These are phyloP conservation scores for Dione juno DNA, from an alignment of 2,888 invertebrate species.

Conservation along the genomic window DNA sequence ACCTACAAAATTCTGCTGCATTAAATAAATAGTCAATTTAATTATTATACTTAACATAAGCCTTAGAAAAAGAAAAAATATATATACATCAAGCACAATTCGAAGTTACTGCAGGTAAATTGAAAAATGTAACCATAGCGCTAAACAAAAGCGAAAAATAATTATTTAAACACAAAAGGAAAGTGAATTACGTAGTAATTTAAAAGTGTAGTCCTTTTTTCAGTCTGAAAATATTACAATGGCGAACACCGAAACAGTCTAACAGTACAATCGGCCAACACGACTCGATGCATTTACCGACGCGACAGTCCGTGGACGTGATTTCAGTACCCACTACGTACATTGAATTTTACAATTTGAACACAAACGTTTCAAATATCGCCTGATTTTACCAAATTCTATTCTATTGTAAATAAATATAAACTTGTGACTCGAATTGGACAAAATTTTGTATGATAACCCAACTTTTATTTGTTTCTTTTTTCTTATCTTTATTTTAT, in stretches of 20 bases:
- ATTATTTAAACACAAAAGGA: conserved; percentile 34
- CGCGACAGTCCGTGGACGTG: conserved; percentile 40
- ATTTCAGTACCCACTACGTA: conserved; percentile 26
- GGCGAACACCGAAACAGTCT: conserved; percentile 34
- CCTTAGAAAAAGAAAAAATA: background rate
- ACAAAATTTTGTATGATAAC: too few relatives aligned
- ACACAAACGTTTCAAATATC: conserved; percentile 44
- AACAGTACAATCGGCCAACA: conserved; percentile 41
- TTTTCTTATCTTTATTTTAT: too few relatives aligned
- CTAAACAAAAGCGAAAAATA: conserved; percentile 18
- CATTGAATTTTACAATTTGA: conserved; percentile 46
- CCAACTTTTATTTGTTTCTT: too few relatives aligned
- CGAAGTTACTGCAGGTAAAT: background rate
- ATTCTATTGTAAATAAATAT: conserved; percentile 43
- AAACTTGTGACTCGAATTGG: background rate
- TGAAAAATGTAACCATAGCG: background rate
- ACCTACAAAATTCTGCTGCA: background rate
- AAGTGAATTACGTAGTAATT: conserved; percentile 37
- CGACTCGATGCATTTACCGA: conserved; percentile 35
- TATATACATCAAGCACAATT: background rate
- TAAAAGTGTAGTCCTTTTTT: conserved; percentile 33
- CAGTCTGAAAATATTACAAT: conserved; percentile 40
- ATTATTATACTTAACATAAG: too few relatives aligned
- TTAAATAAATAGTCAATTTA: too few relatives aligned
- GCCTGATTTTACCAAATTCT: conserved; percentile 45